A percentile compares a stretch with the other conserved stretches of the same genome.
Evolutionary conservation across 2,113 vertebrate species (phyloP).

Genomic region (Strigops habroptila): DNA sequence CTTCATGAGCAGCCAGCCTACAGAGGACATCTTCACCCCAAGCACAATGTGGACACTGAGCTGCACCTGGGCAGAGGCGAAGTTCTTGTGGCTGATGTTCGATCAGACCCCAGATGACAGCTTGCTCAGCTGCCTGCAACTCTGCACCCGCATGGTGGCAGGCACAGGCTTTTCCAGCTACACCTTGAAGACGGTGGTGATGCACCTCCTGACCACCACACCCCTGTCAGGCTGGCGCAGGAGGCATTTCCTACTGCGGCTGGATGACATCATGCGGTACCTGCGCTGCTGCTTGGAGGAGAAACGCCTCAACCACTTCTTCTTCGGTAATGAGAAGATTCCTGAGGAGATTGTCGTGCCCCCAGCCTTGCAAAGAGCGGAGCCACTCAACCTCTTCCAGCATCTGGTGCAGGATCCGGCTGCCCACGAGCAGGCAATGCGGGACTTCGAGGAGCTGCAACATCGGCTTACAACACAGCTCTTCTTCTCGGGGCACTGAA

Average conservation of each 20-base stretch:
- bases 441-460: background rate
- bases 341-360: background rate
- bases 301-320: background rate
- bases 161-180: too few relatives aligned
- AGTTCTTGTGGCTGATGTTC: background rate
- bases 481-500: background rate
- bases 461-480: too few relatives aligned
- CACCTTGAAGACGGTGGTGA: too few relatives aligned
- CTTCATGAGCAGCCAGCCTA: background rate
- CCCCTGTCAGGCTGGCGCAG: too few relatives aligned
- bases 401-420: background rate
- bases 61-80: background rate
- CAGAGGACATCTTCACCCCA: fast-evolving
- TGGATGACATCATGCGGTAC: too few relatives aligned
- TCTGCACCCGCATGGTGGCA: too few relatives aligned
- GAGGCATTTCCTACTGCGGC: too few relatives aligned
- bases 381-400: background rate
- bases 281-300: background rate
- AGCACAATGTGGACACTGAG: background rate
- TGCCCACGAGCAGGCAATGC: background rate
- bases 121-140: too few relatives aligned
- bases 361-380: background rate
- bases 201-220: too few relatives aligned
- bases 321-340: background rate
- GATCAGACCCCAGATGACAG: background rate